A percentile compares a stretch with the other conserved stretches of the same genome.
Evolutionary conservation across 2,113 vertebrate species (phyloP).

Genomic region (Hirundichthys speculiger): DNA sequence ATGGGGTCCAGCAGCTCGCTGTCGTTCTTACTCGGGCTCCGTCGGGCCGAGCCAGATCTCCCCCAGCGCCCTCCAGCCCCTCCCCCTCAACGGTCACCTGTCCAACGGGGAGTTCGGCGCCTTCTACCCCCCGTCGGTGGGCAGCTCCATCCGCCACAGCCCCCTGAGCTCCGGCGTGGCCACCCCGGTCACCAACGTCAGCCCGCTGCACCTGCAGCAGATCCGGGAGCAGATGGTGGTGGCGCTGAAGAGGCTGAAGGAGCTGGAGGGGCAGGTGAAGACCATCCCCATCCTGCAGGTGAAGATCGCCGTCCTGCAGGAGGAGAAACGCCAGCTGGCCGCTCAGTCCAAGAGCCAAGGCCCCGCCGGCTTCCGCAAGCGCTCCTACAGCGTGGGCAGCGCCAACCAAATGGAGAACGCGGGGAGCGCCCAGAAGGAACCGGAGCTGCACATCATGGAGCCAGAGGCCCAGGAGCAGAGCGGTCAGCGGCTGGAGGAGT

Average conservation of each 20-base stretch:
- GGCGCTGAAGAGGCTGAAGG: constrained; percentile 91
- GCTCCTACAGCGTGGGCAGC: constrained; percentile 93
- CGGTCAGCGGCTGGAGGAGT: constrained; percentile 88
- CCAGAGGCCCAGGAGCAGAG: constrained; percentile 84
- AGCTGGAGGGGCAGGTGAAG: constrained; percentile 94
- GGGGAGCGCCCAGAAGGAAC: constrained; percentile 76
- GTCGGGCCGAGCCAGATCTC: constrained; percentile 79
- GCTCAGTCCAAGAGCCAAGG: constrained; percentile 88
- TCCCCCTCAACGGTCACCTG: constrained; percentile 85
- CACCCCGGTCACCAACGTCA: constrained; percentile 93
- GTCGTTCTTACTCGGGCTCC: constrained; percentile 88
- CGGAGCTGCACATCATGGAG: constrained; percentile 91
- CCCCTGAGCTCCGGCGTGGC: constrained; percentile 93
- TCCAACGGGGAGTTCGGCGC: constrained; percentile 84
- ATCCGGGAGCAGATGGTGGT: constrained; percentile 97
- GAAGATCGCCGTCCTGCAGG: constrained; percentile 96
- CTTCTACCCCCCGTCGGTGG: constrained; percentile 86
- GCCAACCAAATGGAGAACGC: constrained; percentile 89
- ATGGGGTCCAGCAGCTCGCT: constrained; percentile 92
- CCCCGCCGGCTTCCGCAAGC: constrained; percentile 83
- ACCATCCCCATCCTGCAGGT: constrained; percentile 96
- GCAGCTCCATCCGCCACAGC: constrained; percentile 94
- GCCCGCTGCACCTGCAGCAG: constrained; percentile 93
- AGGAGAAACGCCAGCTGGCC: constrained; percentile 91
- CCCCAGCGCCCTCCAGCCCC: constrained; percentile 74